Evolutionary conservation across 1,140 invertebrate genomes (phyloP), one percentile per base, ranked within the genome.

Genomic region (Pseudobourletiella spinata): DNA sequence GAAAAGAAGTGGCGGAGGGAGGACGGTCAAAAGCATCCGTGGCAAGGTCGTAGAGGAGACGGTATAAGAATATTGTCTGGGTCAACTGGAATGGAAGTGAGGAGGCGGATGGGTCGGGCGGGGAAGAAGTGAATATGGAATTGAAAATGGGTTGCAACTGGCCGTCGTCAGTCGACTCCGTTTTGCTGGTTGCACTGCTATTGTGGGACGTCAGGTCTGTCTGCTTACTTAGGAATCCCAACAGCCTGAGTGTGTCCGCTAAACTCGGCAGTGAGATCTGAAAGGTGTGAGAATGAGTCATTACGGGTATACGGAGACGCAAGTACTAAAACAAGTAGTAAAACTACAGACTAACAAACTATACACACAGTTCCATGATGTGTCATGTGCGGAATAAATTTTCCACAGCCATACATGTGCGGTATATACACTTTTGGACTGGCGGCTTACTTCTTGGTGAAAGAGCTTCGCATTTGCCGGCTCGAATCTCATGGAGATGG

Each of bases 391-490:
- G n/a, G n/a, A n/a, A n/a, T n/a, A n/a, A n/a, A n/a, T n/a, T n/a
- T n/a, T n/a, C n/a, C n/a, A n/a, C n/a, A n/a, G n/a, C n/a, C n/a
- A n/a, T n/a, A n/a, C n/a, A n/a, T n/a, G n/a, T n/a, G n/a, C n/a
- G n/a, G n/a, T n/a, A n/a, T n/a, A n/a, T n/a, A n/a, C n/a, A n/a
- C n/a, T n/a, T n/a, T n/a, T n/a, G n/a, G n/a, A n/a, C n/a, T n/a
- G n/a, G 44, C 26, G 14, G 18, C 73, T 73, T 74, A 91, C 88
- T 82, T 98, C 95, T 59, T 91, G 86, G 72, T 95, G 86, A 81
- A 99, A 98, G 78, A 95, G 95, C 74, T 96, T 96, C 0, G 95
- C 95, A 79, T 99, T 99, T 2, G 94, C 94, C 1, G 96, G 96
- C 77, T 99, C 96, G 76, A 95, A 98, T 71, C 96, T 80, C 95